Percentiles rank a stretch among this genome's conserved stretches.
These are phyloP conservation scores for Bombus confusus DNA, from an alignment of 1,140 invertebrate species.

Conservation along the genomic window DNA sequence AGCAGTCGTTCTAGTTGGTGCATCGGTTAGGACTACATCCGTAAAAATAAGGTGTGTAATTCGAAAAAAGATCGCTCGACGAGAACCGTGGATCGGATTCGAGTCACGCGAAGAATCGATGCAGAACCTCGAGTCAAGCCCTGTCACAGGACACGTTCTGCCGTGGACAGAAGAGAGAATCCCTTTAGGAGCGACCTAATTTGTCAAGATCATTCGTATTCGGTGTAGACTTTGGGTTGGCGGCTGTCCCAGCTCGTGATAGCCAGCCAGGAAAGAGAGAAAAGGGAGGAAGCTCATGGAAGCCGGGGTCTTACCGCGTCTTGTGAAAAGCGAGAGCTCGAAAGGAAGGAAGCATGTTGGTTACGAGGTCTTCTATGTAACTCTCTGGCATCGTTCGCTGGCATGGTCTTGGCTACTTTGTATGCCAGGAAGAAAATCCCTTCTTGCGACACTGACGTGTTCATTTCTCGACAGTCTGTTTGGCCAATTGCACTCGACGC, in stretches of 20 bases:
- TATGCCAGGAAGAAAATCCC: conserved; percentile 60
- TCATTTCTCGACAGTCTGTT: conserved; percentile 65
- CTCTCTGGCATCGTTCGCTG: conserved; percentile 35
- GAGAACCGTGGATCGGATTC: conserved; percentile 14
- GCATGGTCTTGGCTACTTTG: conserved; percentile 62
- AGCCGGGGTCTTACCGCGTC: background rate
- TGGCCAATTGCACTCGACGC: conserved; percentile 42
- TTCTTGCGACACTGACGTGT: conserved; percentile 66
- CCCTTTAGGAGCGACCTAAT: conserved; percentile 65
- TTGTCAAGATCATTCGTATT: conserved; percentile 70
- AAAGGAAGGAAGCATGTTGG: conserved; percentile 35
- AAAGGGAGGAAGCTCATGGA: conserved; percentile 31
- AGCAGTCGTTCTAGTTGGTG: background rate
- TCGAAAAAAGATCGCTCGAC: background rate
- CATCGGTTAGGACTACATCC: background rate
- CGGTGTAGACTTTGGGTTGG: conserved; percentile 59
- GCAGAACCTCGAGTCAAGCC: conserved; percentile 7
- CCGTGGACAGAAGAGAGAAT: conserved; percentile 49
- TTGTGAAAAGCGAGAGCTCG: background rate
- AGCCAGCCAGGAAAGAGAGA: conserved; percentile 15
- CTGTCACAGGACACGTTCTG: conserved; percentile 44
- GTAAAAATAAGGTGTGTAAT: background rate
- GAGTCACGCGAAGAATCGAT: conserved; percentile 43
- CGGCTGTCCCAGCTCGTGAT: conserved; percentile 62
- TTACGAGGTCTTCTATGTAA: conserved; percentile 54